phyloP scores from a whole-genome alignment of 2,113 vertebrate species.

The Osmerus eperlanus region DNA sequence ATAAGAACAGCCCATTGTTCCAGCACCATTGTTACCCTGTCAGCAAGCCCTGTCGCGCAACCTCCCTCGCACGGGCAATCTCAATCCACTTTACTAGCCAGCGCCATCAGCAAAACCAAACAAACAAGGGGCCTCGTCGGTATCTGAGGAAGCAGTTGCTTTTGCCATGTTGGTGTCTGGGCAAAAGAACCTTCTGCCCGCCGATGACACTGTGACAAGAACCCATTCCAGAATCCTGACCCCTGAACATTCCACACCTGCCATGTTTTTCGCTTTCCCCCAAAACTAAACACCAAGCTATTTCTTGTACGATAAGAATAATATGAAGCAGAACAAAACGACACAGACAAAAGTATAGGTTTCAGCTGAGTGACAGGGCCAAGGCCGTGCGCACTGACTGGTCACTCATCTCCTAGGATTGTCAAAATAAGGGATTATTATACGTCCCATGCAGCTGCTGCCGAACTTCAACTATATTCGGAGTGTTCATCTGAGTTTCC shows the following conservation, averaged over 20 bases:
- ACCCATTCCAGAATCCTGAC: conserved; percentile 59
- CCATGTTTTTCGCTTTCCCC: not conserved
- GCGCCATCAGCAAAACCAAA: conserved; percentile 46
- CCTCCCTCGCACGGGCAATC: conserved; percentile 26
- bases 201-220: conserved; percentile 33
- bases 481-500: not conserved
- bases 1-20: conserved; percentile 52
- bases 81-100: conserved; percentile 58
- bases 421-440: too few species aligned
- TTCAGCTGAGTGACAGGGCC: too few species aligned
- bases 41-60: conserved; percentile 40
- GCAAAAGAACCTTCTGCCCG: conserved; percentile 49
- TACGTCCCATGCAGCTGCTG: too few species aligned
- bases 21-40: conserved; percentile 59
- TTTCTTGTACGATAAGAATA: too few species aligned
- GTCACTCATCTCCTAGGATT: too few species aligned
- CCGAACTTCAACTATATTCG: too few species aligned
- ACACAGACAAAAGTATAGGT: too few species aligned
- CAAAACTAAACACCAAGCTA: too few species aligned
- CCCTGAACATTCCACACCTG: conserved; percentile 16
- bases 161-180: conserved; percentile 48
- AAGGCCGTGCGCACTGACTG: too few species aligned
- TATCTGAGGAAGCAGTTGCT: conserved; percentile 71
- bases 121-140: conserved; percentile 55
- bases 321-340: too few species aligned